These are phyloP conservation scores for Pemphigus obesinymphae DNA, from an alignment of 1,140 invertebrate species.

Conservation along the genomic window DNA sequence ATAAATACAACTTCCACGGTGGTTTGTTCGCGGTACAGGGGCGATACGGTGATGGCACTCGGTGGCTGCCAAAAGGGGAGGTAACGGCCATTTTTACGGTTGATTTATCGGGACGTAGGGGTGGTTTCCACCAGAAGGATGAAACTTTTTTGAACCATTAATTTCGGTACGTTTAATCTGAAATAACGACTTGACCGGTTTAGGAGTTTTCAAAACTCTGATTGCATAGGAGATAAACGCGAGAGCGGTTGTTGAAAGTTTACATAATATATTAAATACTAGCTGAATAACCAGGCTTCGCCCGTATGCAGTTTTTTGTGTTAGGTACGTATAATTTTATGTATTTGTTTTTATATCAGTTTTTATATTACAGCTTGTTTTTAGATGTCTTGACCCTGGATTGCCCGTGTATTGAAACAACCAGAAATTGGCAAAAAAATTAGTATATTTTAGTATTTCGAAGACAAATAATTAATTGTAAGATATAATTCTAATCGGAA, in stretches of 20 bases:
- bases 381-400: too few relatives aligned
- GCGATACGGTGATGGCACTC: not conserved
- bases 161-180: conserved; percentile 23
- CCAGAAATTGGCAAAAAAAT: too few relatives aligned
- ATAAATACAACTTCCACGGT: not conserved
- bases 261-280: too few relatives aligned
- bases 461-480: too few relatives aligned
- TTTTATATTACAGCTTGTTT: too few relatives aligned
- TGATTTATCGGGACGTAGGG: conserved; percentile 28
- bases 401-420: too few relatives aligned
- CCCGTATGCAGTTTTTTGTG: too few relatives aligned
- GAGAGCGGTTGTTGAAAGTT: conserved; percentile 32
- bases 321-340: too few relatives aligned
- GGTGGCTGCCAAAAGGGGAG: not conserved
- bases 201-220: conserved; percentile 33
- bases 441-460: too few relatives aligned
- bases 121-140: not conserved
- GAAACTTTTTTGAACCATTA: conserved; percentile 38
- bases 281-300: too few relatives aligned
- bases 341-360: too few relatives aligned
- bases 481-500: too few relatives aligned
- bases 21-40: not conserved
- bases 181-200: conserved; percentile 32
- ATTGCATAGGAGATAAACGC: conserved; percentile 32
- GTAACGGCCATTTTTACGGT: not conserved